Percentiles rank a stretch among this genome's conserved stretches.
phyloP scores from a whole-genome alignment of 2,888 invertebrate genomes.

The Lochmaea crataegi region DNA sequence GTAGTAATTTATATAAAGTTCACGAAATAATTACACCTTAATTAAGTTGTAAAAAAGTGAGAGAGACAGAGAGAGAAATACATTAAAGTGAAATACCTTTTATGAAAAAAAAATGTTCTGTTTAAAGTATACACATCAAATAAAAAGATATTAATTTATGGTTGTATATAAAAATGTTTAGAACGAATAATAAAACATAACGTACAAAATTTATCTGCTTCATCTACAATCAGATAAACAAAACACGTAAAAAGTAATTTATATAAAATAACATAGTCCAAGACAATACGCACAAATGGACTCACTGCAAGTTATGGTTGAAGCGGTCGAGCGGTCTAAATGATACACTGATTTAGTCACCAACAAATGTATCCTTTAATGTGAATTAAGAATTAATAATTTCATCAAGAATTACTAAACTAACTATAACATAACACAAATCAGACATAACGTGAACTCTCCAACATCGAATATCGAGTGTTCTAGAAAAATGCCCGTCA shows the following conservation, averaged over 20 bases:
- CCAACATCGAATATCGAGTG: too few relatives aligned
- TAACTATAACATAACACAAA: too few relatives aligned
- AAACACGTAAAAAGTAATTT: constrained; percentile 3
- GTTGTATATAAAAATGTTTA: constrained; percentile 19
- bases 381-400: too few relatives aligned
- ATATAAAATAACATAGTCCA: constrained; percentile 3
- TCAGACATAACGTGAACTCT: too few relatives aligned
- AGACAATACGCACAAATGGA: background rate
- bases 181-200: constrained; percentile 19
- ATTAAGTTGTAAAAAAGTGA: constrained; percentile 20
- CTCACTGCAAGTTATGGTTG: too few relatives aligned
- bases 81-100: constrained; percentile 16
- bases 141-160: constrained; percentile 23
- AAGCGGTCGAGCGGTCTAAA: too few relatives aligned
- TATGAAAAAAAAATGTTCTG: background rate
- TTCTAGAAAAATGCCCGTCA: too few relatives aligned
- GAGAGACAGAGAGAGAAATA: constrained; percentile 2
- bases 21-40: constrained; percentile 17
- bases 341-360: too few relatives aligned
- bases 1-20: constrained; percentile 6
- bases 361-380: too few relatives aligned
- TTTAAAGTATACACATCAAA: constrained; percentile 17
- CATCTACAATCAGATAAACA: constrained; percentile 18
- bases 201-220: constrained; percentile 6
- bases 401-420: too few relatives aligned